Evolutionary conservation across 2,797 vertebrate genomes (phyloP).

Genomic region (Periparus ater): DNA sequence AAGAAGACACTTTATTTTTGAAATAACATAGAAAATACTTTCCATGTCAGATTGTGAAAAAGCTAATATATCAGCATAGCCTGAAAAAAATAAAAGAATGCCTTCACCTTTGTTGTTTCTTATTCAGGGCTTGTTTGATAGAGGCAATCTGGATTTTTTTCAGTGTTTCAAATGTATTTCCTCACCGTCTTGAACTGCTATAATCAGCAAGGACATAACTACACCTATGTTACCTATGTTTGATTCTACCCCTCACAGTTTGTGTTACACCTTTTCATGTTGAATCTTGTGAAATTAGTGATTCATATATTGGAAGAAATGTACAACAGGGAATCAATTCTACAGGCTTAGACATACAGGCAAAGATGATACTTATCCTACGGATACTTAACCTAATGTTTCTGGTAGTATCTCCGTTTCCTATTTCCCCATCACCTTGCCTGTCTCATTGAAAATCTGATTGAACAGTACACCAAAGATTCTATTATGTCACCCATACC

Average conservation of each 20-base stretch:
- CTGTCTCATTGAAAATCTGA: not conserved
- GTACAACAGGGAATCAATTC: not conserved
- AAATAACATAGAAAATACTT: not conserved
- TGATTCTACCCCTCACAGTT: not conserved
- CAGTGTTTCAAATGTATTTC: not conserved
- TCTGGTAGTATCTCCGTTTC: not conserved
- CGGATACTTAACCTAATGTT: not conserved
- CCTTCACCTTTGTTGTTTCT: not conserved
- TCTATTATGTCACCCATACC: not conserved
- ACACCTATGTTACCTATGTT: rapidly evolving
- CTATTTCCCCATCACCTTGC: not conserved
- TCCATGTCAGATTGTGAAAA: not conserved
- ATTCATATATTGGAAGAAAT: not conserved
- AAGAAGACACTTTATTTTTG: not conserved
- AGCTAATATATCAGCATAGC: not conserved
- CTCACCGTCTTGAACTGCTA: not conserved
- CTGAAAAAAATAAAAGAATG: not conserved
- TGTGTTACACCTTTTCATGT: not conserved
- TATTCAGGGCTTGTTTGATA: not conserved
- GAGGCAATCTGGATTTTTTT: not conserved
- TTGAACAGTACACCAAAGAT: not conserved
- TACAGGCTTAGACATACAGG: not conserved
- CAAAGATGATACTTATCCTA: not conserved
- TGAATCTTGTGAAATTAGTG: not conserved
- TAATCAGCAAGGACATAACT: not conserved